Percentiles rank a stretch among this genome's conserved stretches.
Evolutionary conservation across 92 coral and sea anemone genomes (phyloP).

Genomic region (Zoanthus solanderi): DNA sequence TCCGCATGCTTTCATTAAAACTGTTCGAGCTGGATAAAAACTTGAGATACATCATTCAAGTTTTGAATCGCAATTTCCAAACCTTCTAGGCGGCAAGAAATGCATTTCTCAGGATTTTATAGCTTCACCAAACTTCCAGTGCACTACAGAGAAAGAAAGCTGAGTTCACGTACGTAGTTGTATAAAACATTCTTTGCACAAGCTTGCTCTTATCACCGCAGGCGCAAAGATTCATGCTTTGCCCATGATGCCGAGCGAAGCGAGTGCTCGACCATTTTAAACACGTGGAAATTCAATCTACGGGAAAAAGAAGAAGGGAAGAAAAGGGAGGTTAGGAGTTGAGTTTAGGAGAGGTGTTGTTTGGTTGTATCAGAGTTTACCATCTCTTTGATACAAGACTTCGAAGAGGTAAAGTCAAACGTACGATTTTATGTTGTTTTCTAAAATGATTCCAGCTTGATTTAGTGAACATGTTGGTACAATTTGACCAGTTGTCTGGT

Average conservation of each 20-base stretch:
- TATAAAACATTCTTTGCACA: no score
- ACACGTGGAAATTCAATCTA: constrained; percentile 39
- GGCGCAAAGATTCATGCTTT: no score
- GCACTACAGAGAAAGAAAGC: no score
- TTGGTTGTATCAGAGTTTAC: constrained; percentile 46
- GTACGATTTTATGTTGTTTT: background rate
- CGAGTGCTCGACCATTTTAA: constrained; percentile 4
- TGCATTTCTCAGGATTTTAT: no score
- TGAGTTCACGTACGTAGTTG: no score
- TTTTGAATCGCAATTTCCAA: no score
- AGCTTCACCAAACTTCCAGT: no score
- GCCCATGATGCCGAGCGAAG: constrained; percentile 13
- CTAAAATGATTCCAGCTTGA: background rate
- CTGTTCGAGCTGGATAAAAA: no score
- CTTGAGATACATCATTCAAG: no score
- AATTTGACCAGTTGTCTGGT: background rate
- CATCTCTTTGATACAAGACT: constrained; percentile 44
- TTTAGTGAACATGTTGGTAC: background rate
- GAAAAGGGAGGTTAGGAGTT: constrained; percentile 25
- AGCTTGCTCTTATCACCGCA: no score
- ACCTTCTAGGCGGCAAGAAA: no score
- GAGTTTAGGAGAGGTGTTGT: constrained; percentile 49
- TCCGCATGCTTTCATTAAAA: no score
- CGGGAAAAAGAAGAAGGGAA: constrained; percentile 11
- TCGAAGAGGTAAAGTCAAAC: constrained; percentile 37